A percentile compares a stretch with the other conserved stretches of the same genome.
Evolutionary conservation across 1,140 invertebrate species (phyloP).

Genomic region (Vollenhovia emeryi): DNA sequence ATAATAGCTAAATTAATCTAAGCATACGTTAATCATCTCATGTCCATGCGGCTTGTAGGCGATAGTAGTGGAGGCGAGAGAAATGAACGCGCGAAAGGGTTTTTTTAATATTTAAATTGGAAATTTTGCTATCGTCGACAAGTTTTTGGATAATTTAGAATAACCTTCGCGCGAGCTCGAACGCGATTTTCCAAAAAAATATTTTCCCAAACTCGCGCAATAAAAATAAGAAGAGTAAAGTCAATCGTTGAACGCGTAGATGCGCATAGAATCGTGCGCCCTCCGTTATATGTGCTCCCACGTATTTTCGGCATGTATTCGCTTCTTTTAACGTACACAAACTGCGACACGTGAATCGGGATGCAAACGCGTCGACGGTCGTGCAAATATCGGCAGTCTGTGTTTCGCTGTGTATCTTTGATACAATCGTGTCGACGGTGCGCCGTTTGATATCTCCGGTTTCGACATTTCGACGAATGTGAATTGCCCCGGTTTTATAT

Average conservation of each 20-base stretch:
- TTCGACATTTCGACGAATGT: not conserved
- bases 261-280: not conserved
- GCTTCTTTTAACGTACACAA: not conserved
- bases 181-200: not conserved
- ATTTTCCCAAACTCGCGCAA: not conserved
- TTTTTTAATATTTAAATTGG: not conserved
- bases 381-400: constrained; percentile 48
- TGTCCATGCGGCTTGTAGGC: not conserved
- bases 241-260: not conserved
- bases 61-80: not conserved
- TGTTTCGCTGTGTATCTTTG: constrained; percentile 39
- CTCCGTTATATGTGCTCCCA: not conserved
- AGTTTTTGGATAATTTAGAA: not conserved
- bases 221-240: not conserved
- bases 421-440: constrained; percentile 13
- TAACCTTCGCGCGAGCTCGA: not conserved
- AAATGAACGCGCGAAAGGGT: not conserved
- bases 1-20: constrained; percentile 13
- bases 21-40: not conserved
- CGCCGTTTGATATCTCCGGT: constrained; percentile 27
- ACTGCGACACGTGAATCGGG: constrained; percentile 7
- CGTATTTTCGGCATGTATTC: not conserved
- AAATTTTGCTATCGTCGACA: not conserved
- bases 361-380: constrained; percentile 6
- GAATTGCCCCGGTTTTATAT: not conserved